Evolutionary conservation across 2,113 vertebrate genomes (phyloP).

Genomic region (Fregetta grallaria): DNA sequence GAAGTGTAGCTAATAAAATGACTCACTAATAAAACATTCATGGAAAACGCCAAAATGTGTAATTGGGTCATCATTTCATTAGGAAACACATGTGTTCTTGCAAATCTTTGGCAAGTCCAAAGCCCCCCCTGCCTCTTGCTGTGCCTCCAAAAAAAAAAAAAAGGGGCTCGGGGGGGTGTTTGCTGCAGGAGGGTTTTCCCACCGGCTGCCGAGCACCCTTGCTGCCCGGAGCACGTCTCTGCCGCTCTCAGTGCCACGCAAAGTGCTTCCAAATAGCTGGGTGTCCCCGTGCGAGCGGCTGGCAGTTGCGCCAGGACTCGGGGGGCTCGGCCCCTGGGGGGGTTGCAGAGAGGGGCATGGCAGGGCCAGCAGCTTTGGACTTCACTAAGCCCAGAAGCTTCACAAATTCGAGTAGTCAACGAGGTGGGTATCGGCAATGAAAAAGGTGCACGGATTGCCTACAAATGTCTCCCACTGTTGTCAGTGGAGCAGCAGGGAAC

Average conservation of each 20-base stretch:
- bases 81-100: neutral
- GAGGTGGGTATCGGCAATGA: rapidly evolving
- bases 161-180: neutral
- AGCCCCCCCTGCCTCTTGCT: neutral
- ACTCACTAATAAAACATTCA: constrained; percentile 65
- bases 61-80: constrained; percentile 58
- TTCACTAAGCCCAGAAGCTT: neutral
- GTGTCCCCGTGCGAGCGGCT: rapidly evolving
- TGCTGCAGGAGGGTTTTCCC: neutral
- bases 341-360: neutral
- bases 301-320: rapidly evolving
- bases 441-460: rapidly evolving
- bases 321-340: neutral
- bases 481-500: neutral
- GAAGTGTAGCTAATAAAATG: constrained; percentile 52
- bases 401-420: neutral
- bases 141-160: rapidly evolving
- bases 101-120: rapidly evolving
- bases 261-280: neutral
- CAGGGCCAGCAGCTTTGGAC: neutral
- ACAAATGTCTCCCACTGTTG: rapidly evolving
- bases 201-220: neutral
- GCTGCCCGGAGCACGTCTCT: rapidly evolving
- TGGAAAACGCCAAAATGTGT: constrained; percentile 44
- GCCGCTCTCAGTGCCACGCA: neutral